A percentile compares a stretch with the other conserved stretches of the same genome.
phyloP scores from a whole-genome alignment of 2,113 vertebrate genomes.

The Guaruba guarouba region DNA sequence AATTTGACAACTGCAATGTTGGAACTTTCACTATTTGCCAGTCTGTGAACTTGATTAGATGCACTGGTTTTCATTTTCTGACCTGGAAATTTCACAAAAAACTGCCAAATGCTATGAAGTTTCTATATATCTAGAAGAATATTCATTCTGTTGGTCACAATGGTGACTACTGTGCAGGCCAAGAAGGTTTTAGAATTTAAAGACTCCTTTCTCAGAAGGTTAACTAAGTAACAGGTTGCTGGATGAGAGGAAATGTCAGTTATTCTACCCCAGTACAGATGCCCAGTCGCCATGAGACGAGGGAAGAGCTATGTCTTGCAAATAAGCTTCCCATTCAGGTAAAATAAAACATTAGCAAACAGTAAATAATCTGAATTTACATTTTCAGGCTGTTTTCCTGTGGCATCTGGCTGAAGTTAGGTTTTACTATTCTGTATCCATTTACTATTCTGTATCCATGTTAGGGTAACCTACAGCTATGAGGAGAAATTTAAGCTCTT shows the following conservation, averaged over 20 bases:
- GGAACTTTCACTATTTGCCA: not conserved
- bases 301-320: not conserved
- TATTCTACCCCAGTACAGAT: not conserved
- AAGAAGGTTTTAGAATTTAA: not conserved
- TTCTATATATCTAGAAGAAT: not conserved
- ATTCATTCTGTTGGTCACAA: not conserved
- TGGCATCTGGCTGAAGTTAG: not conserved
- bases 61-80: not conserved
- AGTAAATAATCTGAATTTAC: conserved; percentile 18
- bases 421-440: not conserved
- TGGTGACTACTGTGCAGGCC: not conserved
- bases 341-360: not conserved
- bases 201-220: not conserved
- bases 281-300: not conserved
- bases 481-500: conserved; percentile 17
- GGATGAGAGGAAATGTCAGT: not conserved
- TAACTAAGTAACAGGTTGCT: not conserved
- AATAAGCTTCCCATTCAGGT: not conserved
- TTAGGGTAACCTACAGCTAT: not conserved
- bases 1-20: not conserved
- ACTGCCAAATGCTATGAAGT: not conserved
- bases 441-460: not conserved
- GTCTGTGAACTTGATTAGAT: not conserved
- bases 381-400: not conserved
- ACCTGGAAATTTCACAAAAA: not conserved